Percentiles rank a stretch among this genome's conserved stretches.
Evolutionary conservation across 2,113 vertebrate genomes (phyloP).

Genomic region (Eretmochelys imbricata): DNA sequence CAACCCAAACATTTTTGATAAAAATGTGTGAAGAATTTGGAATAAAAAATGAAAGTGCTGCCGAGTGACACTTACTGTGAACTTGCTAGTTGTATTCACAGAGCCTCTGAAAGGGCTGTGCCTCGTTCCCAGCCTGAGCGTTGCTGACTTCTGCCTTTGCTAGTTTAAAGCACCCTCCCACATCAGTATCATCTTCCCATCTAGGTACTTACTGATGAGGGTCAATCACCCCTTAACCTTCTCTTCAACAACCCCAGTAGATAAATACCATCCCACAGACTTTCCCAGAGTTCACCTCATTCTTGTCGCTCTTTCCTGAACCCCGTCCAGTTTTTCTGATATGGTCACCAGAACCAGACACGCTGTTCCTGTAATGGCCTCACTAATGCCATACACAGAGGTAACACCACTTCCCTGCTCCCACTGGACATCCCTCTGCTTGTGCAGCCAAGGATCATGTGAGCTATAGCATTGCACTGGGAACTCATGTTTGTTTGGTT

Average conservation of each 20-base stretch:
- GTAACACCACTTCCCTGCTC: background rate
- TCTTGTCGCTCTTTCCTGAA: background rate
- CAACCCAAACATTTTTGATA: background rate
- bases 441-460: background rate
- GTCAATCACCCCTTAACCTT: background rate
- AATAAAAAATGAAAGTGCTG: background rate
- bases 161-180: background rate
- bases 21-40: background rate
- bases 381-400: background rate
- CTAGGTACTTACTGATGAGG: background rate
- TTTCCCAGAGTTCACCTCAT: background rate
- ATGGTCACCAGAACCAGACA: background rate
- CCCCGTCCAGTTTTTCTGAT: background rate
- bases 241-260: background rate
- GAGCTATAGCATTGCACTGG: background rate
- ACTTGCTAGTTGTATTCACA: background rate
- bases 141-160: background rate
- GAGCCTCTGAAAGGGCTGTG: background rate
- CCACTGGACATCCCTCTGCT: background rate
- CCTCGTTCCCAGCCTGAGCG: background rate
- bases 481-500: background rate
- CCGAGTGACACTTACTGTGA: background rate
- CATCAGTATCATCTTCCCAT: background rate
- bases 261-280: background rate
- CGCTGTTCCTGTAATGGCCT: background rate